Base-by-base conservation (phyloP, 1,140 invertebrate species). In the Sarcophaga bullata region DNA sequence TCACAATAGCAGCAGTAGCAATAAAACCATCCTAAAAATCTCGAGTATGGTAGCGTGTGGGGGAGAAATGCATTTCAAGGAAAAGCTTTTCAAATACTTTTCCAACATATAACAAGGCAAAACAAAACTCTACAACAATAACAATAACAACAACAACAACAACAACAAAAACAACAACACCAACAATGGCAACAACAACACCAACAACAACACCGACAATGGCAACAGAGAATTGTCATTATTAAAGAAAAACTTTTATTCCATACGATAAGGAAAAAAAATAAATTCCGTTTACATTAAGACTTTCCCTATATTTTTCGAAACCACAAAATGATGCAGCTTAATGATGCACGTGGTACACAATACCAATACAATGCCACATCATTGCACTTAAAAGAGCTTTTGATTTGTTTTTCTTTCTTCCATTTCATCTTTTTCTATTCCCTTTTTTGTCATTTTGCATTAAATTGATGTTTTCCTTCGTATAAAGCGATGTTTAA, bases 241-340 rank as follows among this genome's bases (percentile, higher is more conserved):
- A 37, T 37, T 37, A 37, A 7, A 19, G n/a, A 68, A 37, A 37
- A 68, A 68, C n/a, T 68, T 25, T 37, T 68, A n/a, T 25, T 68
- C 17, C 10, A 17, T 19, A 68, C 62, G 62, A 68, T 68, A 68
- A 68, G 19, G 17, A 68, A 68, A 68, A 68, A 68, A 68, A 68
- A 68, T 68, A 37, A 37, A 25, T 68, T 68, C 19, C 54, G 25
- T 37, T 68, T 68, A 68, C 62, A 68, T 68, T 68, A 68, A 68
- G 62, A 68, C 62, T 68, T 68, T 68, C 62, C 19, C 62, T 9
- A 68, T 68, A n/a, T n/a, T n/a, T n/a, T n/a, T 68, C 19, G 19
- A 68, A 68, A 68, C 62, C 62, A 68, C 62, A 68, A 68, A 68
- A 25, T 68, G 62, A 68, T 68, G 62, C 62, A 68, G 62, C 62